These are phyloP conservation scores for Erethizon dorsatum DNA, from an alignment of 2,797 vertebrate species.

Conservation along the genomic window DNA sequence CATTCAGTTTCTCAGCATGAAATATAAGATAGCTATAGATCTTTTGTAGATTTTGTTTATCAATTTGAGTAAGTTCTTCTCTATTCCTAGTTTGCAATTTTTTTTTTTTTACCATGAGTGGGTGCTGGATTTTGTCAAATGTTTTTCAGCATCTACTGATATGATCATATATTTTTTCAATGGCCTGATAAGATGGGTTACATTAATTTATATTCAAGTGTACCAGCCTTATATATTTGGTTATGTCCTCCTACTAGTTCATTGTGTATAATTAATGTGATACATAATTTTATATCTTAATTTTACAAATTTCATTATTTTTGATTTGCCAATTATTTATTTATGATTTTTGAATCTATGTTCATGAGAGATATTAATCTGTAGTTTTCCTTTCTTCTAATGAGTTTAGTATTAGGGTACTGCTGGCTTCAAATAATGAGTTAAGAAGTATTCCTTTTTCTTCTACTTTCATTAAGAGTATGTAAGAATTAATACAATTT, in stretches of 20 bases:
- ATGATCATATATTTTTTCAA: neutral
- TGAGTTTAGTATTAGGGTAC: neutral
- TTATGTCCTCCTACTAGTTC: neutral
- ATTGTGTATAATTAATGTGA: neutral
- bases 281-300: neutral
- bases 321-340: neutral
- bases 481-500: neutral
- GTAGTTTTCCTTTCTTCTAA: neutral
- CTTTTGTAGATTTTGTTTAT: neutral
- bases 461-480: neutral
- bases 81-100: no score
- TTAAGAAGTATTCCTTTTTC: neutral
- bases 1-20: neutral
- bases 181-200: neutral
- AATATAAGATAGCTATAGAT: neutral
- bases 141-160: neutral
- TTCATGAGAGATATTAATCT: neutral
- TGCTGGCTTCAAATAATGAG: neutral
- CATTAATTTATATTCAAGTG: neutral
- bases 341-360: neutral
- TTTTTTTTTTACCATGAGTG: neutral
- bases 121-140: neutral
- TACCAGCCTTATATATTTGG: neutral
- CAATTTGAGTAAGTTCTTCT: neutral
- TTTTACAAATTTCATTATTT: neutral